A percentile compares a stretch with the other conserved stretches of the same genome.
phyloP scores from a whole-genome alignment of 2,888 invertebrate species.

The Odontocerum albicorne region DNA sequence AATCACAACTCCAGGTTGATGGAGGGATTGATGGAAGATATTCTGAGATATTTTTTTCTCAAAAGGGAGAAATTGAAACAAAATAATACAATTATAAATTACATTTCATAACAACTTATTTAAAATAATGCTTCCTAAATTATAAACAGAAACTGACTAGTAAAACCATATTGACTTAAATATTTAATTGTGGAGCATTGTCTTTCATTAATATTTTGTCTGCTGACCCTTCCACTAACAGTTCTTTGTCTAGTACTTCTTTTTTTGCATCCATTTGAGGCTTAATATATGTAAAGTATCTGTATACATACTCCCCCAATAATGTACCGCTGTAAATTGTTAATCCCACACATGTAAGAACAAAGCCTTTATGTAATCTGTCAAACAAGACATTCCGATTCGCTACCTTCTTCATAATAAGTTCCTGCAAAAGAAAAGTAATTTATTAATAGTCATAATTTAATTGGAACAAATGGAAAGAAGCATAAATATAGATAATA shows the following conservation, averaged over 20 bases:
- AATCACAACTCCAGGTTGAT: too few relatives aligned
- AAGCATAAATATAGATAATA: too few relatives aligned
- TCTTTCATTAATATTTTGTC: constrained; percentile 39
- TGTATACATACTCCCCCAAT: constrained; percentile 48
- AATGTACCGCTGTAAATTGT: constrained; percentile 46
- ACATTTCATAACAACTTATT: too few relatives aligned
- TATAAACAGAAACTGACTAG: too few relatives aligned
- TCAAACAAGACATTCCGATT: constrained; percentile 50
- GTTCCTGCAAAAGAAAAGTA: too few relatives aligned
- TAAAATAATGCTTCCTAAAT: too few relatives aligned
- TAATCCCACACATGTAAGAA: constrained; percentile 51
- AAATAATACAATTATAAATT: too few relatives aligned
- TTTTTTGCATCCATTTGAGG: constrained; percentile 49
- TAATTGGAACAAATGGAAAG: too few relatives aligned
- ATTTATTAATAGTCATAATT: too few relatives aligned
- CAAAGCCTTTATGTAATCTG: constrained; percentile 53
- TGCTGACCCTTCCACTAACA: constrained; percentile 54
- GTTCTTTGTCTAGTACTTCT: constrained; percentile 48
- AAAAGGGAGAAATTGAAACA: too few relatives aligned
- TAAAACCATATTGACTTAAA: constrained; percentile 4
- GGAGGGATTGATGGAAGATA: too few relatives aligned
- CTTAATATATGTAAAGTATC: constrained; percentile 50
- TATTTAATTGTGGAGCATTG: constrained; percentile 18
- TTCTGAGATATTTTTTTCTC: too few relatives aligned
- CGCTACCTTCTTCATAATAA: constrained; percentile 52